phyloP scores from a whole-genome alignment of 1,140 invertebrate genomes.

The Medauroidea extradentata region DNA sequence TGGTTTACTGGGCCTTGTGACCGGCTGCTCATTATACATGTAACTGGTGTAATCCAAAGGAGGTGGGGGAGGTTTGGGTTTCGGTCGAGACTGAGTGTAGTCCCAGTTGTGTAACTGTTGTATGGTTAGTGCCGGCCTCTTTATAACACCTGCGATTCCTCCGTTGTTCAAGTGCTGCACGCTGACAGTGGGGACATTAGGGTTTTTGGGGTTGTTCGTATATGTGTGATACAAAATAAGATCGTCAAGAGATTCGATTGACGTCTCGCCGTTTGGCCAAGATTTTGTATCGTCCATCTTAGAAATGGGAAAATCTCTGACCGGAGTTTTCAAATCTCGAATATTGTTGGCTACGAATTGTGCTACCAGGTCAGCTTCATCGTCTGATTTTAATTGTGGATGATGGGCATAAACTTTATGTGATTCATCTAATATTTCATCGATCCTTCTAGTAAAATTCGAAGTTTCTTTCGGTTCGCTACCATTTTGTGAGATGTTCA shows the following conservation, averaged over 20 bases:
- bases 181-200: not conserved
- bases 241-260: constrained; percentile 5
- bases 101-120: not conserved
- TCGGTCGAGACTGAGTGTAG: not conserved
- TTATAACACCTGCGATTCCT: not conserved
- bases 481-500: too few relatives aligned
- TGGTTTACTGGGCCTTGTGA: too few relatives aligned
- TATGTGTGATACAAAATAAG: constrained; percentile 12
- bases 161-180: not conserved
- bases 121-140: not conserved
- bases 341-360: not conserved
- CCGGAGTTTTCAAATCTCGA: not conserved
- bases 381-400: too few relatives aligned
- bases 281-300: not conserved
- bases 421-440: too few relatives aligned
- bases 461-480: too few relatives aligned
- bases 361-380: not conserved
- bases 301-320: not conserved
- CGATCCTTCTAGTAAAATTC: too few relatives aligned
- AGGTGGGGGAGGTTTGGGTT: too few relatives aligned
- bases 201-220: not conserved
- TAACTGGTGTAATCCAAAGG: too few relatives aligned
- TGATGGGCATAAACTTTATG: too few relatives aligned
- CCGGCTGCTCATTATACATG: too few relatives aligned
- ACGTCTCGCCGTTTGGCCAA: constrained; percentile 1